Conservation (phyloP, 92 coral and sea anemone genomes). For the Palythoa grandis region DNA sequence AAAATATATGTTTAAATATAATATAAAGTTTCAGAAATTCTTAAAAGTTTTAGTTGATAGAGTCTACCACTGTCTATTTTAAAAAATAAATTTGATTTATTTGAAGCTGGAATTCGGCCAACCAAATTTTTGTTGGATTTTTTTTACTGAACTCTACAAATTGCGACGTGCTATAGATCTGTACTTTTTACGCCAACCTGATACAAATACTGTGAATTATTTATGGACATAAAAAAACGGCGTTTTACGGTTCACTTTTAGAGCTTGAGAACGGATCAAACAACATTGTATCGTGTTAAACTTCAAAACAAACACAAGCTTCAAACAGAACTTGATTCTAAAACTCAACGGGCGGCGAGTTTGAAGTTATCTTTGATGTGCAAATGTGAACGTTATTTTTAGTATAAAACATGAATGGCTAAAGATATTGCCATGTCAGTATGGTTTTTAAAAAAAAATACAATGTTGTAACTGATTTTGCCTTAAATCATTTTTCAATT, state of each 20-base stretch:
- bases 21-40: too few relatives aligned
- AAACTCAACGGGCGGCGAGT: constrained; percentile 17
- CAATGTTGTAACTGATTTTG: not conserved
- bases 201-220: not conserved
- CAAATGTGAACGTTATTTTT: not conserved
- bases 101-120: not conserved
- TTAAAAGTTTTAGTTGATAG: too few relatives aligned
- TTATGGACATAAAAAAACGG: not conserved
- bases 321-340: not conserved
- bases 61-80: too few relatives aligned
- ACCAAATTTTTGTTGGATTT: not conserved
- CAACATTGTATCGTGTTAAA: not conserved
- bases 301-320: not conserved
- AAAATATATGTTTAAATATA: too few relatives aligned
- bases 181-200: not conserved
- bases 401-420: not conserved
- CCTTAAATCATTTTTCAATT: not conserved
- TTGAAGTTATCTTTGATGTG: not conserved
- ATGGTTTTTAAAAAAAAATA: not conserved
- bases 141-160: too few relatives aligned
- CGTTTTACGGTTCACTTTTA: not conserved
- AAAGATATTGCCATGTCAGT: too few relatives aligned
- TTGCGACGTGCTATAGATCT: not conserved
- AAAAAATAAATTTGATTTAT: too few relatives aligned
- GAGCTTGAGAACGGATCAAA: not conserved